Percentiles rank a stretch among this genome's conserved stretches.
These are phyloP conservation scores for Trichonephila clavipes DNA, from an alignment of 1,140 invertebrate genomes.

Conservation along the genomic window DNA sequence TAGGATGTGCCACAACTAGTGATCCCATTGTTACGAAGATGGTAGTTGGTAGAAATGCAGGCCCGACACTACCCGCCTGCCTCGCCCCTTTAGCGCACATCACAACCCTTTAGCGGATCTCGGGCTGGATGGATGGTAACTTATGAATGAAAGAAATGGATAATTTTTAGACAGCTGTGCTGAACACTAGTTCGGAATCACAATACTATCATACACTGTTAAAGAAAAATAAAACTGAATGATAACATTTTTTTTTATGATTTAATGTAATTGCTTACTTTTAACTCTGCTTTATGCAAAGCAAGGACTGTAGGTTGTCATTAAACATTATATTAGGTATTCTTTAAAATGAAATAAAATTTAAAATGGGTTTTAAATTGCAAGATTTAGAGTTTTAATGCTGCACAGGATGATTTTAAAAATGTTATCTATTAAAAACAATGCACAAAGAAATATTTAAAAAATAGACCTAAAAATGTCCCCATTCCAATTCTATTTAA, in stretches of 20 bases:
- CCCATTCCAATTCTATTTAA: too few species aligned
- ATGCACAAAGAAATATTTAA: too few species aligned
- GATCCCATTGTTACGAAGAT: slow-evolving; percentile 60
- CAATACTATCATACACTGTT: slow-evolving; percentile 69
- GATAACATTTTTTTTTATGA: background rate
- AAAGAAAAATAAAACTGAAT: slow-evolving; percentile 45
- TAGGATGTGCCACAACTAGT: slow-evolving; percentile 64
- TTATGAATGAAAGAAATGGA: slow-evolving; percentile 75
- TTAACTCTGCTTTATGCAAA: too few species aligned
- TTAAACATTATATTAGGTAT: too few species aligned
- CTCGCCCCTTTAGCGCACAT: slow-evolving; percentile 68
- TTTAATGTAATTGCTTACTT: background rate
- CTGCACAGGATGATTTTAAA: too few species aligned
- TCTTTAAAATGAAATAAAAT: too few species aligned
- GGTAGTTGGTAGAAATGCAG: slow-evolving; percentile 23
- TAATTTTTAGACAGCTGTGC: slow-evolving; percentile 69
- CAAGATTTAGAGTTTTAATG: too few species aligned
- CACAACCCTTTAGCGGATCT: slow-evolving; percentile 68
- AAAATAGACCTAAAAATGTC: too few species aligned
- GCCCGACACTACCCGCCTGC: slow-evolving; percentile 47
- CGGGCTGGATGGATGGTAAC: slow-evolving; percentile 72
- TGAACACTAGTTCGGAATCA: slow-evolving; percentile 54
- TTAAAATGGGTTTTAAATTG: too few species aligned
- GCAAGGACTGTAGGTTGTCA: too few species aligned
- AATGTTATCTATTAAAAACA: too few species aligned